A percentile compares a stretch with the other conserved stretches of the same genome.
These are phyloP conservation scores for Parapristionchus giblindavisi DNA, from an alignment of 2,888 invertebrate species.

Conservation along the genomic window DNA sequence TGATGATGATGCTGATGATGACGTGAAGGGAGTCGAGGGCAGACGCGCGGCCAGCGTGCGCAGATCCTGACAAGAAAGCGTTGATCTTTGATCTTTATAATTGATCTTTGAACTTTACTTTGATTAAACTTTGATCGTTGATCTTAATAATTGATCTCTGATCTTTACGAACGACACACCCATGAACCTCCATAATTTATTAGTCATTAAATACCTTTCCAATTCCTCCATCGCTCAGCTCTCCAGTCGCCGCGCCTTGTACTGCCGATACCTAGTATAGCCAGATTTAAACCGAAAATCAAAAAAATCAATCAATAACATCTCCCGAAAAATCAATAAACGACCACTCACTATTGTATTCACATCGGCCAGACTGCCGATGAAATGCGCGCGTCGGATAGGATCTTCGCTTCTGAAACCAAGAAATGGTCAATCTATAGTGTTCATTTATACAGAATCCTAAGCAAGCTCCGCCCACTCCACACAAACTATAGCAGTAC, in stretches of 20 bases:
- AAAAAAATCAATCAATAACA: slow-evolving; percentile 1
- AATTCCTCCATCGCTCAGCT: slow-evolving; percentile 15
- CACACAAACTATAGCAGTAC: background rate
- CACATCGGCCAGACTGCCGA: slow-evolving; percentile 59
- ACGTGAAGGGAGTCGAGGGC: slow-evolving; percentile 30
- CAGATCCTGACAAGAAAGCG: slow-evolving; percentile 35
- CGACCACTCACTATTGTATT: slow-evolving; percentile 52
- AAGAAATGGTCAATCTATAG: background rate
- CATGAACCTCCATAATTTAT: too few relatives aligned
- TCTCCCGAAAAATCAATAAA: slow-evolving; percentile 21
- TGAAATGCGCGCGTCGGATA: slow-evolving; percentile 42
- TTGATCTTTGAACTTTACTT: too few relatives aligned
- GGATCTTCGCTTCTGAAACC: slow-evolving; percentile 38
- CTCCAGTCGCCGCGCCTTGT: background rate
- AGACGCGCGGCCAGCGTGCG: slow-evolving; percentile 16
- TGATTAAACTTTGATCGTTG: too few relatives aligned
- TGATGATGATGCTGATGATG: background rate
- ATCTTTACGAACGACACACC: too few relatives aligned
- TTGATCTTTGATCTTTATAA: too few relatives aligned
- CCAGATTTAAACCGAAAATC: background rate
- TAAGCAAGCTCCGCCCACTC: background rate
- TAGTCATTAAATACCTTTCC: slow-evolving; percentile 8
- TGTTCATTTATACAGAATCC: background rate
- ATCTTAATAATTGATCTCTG: too few relatives aligned
- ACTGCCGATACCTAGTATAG: slow-evolving; percentile 7